Base-by-base conservation (phyloP, 2,888 invertebrate species). In the Lasioglossum vierecki region DNA sequence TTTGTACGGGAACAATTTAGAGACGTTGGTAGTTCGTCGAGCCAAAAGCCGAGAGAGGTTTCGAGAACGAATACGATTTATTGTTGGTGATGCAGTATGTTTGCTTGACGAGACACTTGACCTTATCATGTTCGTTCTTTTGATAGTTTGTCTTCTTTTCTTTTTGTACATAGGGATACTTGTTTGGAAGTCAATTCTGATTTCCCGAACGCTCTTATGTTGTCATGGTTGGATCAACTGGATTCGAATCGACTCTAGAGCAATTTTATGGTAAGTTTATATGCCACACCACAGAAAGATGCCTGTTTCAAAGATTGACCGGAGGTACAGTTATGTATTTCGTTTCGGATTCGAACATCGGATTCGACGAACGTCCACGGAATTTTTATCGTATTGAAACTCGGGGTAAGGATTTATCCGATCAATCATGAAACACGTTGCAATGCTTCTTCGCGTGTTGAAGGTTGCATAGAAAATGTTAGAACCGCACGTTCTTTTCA, bases 391-490 rank as follows among this genome's bases (percentile, higher is more conserved):
- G 4, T 53, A 49, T 71, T 30, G 9, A 57, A 60, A 72, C 15
- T 71, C 2, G 53, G 53, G 46, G n/a, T 71, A 57, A 39, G 41
- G 6, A 72, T 60, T 15, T 75, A 60, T 72, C 49, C 75, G 53
- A 68, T 70, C 35, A 39, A 78, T 26, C 44, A 13, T 22, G 22
- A 49, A 44, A 60, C 11, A 35, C 41, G 30, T 53, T 73, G 44
- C 49, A 70, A 70, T 80, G 68, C 83, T 74, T 57, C 49, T 35
- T 66, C 76, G 74, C 70, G 53, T 30, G 4, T 73, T 81, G 57
- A 63, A 63, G 4, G 5, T 18, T 82, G 86, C 82, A 82, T 57
- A 82, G 76, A 84, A 49, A 68, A 72, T 2, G 11, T 26, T 35
- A 53, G n/a, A 44, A 18, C 41, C 49, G 35, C 22, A 18, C 22